Evolutionary conservation across 1,140 invertebrate species (phyloP).

Genomic region (Mycetomoellerius zeteki): DNA sequence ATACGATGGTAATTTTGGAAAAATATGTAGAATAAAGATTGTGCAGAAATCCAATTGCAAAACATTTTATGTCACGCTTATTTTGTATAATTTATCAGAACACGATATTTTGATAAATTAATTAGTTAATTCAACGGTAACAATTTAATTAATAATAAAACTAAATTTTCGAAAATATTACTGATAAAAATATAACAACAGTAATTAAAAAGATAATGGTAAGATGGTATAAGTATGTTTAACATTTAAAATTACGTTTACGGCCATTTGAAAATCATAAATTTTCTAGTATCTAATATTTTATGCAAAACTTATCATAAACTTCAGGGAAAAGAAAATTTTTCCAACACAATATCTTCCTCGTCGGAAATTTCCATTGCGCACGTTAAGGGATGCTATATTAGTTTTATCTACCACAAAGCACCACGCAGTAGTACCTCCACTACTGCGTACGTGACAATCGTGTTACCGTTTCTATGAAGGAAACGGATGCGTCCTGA

Average conservation of each 20-base stretch:
- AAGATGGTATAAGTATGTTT: not conserved
- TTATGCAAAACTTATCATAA: not conserved
- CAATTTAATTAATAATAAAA: conserved; percentile 9
- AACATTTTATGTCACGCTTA: not conserved
- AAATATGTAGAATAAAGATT: not conserved
- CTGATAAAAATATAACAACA: not conserved
- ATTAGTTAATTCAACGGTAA: not conserved
- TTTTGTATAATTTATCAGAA: not conserved
- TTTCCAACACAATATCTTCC: not conserved
- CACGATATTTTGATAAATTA: not conserved
- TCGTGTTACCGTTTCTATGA: conserved; percentile 7
- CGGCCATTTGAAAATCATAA: not conserved
- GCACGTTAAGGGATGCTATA: conserved; percentile 16
- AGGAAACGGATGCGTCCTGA: not conserved
- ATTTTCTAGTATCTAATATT: not conserved
- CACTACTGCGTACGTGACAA: conserved; percentile 46
- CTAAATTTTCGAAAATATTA: not conserved
- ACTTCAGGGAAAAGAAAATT: not conserved
- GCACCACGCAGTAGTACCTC: not conserved
- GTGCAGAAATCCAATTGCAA: not conserved
- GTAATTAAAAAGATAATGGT: not conserved
- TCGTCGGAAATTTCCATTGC: conserved; percentile 10
- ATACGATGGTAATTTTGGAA: not conserved
- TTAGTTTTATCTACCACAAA: conserved; percentile 39
- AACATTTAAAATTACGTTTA: not conserved